A percentile compares a stretch with the other conserved stretches of the same genome.
These are phyloP conservation scores for Chymomyza fuscimana DNA, from an alignment of 2,888 invertebrate species.

Conservation along the genomic window DNA sequence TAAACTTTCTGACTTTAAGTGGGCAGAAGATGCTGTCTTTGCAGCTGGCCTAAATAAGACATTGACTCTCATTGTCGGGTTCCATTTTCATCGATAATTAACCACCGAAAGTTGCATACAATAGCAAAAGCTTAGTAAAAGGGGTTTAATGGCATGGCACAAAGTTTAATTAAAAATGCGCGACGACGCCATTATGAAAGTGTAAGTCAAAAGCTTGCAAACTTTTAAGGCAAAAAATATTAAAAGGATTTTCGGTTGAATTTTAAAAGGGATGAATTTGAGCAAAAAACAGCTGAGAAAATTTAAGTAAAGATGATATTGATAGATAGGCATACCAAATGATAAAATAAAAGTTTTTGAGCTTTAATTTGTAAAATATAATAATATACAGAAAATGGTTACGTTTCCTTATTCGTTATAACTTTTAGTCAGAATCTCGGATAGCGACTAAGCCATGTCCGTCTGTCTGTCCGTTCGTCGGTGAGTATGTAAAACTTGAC, in stretches of 20 bases:
- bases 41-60: neutral
- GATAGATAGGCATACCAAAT: too few species aligned
- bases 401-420: too few species aligned
- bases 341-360: too few species aligned
- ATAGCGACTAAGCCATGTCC: too few species aligned
- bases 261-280: too few species aligned
- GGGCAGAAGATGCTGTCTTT: conserved; percentile 25
- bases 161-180: conserved; percentile 68
- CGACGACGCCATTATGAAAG: conserved; percentile 38
- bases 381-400: too few species aligned
- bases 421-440: too few species aligned
- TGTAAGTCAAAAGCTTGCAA: conserved; percentile 30
- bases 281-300: too few species aligned
- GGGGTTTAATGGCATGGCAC: conserved; percentile 47
- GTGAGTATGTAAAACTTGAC: too few species aligned
- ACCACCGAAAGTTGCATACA: conserved; percentile 64
- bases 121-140: conserved; percentile 43
- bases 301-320: too few species aligned
- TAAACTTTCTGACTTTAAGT: conserved; percentile 62
- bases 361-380: too few species aligned
- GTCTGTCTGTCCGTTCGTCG: too few species aligned
- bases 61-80: neutral
- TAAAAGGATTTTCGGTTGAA: conserved; percentile 47
- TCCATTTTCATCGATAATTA: conserved; percentile 63
- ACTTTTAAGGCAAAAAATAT: conserved; percentile 28